Evolutionary conservation across 53 echinoderm and acorn worm species (phyloP), one percentile per base, ranked within the genome.

Genomic region (Glandiceps talaboti): DNA sequence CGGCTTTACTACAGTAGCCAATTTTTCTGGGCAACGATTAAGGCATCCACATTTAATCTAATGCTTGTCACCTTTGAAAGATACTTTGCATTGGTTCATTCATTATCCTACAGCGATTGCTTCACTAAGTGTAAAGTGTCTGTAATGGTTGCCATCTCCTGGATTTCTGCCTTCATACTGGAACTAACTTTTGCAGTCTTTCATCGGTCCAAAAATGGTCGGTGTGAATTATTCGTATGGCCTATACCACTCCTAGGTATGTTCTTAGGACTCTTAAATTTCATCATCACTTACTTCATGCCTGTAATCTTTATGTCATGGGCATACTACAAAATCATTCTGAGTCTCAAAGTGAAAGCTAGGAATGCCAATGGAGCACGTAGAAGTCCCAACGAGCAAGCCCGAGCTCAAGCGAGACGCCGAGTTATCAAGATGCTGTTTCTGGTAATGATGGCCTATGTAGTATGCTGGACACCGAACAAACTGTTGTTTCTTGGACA

Each of bases 31-130:
- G 86, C 89, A 30, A 81, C 93, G 76, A 91, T 99, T 31, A 99
- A 93, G n/a, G 94, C 99, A 1, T 99, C 99, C 0, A 93, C 93
- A 1, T 97, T 94, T 78, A 91, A 94, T 77, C 86, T 99, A 6
- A 87, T 99, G 30, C 84, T 86, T 29, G 99, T 99, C 14, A 99
- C 99, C 0, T 85, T 92, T 27, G 99, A 94, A 72, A 78, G 93
- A 30, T 94, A 93, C 86, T 90, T 88, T 73, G 99, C 99, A 30
- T 91, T 99, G 10, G 99, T 99, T 12, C 93, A 91, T 33, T 93
- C 99, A 0, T 86, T 99, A 12, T 89, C 87, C 31, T 99, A 99
- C 81, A 82, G 85, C 29, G 27, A 76, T 14, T 91, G 93, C 83
- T 99, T 99, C 74, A 94, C 84, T 1, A 64, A 77, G 30, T 32